Base-by-base conservation (phyloP, 2,113 vertebrate species). In the Ahaetulla prasina region DNA sequence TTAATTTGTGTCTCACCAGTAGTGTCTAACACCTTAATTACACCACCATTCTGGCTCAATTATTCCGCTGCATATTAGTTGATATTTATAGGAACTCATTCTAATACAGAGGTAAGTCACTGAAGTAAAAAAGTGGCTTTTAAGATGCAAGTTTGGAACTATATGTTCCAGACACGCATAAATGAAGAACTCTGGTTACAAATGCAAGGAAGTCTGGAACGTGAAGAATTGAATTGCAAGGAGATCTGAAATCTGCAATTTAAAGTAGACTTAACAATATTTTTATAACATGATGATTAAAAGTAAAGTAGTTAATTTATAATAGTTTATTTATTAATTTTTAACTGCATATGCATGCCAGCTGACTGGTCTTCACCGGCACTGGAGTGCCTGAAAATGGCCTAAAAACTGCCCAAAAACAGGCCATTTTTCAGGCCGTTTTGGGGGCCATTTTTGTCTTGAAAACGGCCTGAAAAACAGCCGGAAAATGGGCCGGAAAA, bases 211-310 rank as follows among this genome's bases (percentile, higher is more conserved):
- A 80, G 57, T 45, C 23, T 54, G 50, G 86, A 43, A 35, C 60
- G 14, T 74, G 9, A 87, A 74, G 12, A 92, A 86, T 47, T 88
- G 35, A 53, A 35, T 25, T 54, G 91, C 60, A 92, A 92, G 86
- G n/a, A 80, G 86, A 92, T 92, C 91, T 88, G 91, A 50, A 92
- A 50, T 39, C 57, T 88, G 86, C 57, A 92, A 88, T 60, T 45
- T 14, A 50, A 92, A 87, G 60, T 92, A 50, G 49, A 25, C n/a
- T 85, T 35, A 35, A 47, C 16, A 57, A 85, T 55, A 3, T 68
- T 53, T 74, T 27, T 68, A 35, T 14, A 87, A 92, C 18, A 68
- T 18, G 14, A 50, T 43, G 63, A 18, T 74, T 35, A 74, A 74
- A 74, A 74, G 63, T 18, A 74, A 74, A 91, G 45, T 16, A 7